Base-by-base conservation (phyloP, 1,140 invertebrate species). In the Rhopalosiphum maidis region DNA sequence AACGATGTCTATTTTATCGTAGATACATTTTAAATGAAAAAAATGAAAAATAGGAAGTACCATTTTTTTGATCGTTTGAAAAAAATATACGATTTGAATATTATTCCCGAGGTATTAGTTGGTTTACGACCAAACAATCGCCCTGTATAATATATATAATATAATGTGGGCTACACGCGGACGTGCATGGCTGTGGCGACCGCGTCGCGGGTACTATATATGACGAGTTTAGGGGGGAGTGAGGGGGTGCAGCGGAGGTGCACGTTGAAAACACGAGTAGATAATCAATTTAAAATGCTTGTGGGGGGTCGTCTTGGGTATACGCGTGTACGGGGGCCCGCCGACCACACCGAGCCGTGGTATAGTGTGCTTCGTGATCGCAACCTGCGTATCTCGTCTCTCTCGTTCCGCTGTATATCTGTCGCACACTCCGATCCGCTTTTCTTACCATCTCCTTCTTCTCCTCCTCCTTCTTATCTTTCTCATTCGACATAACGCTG, bases 271-370 rank as follows among this genome's bases (percentile, higher is more conserved):
- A 92, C 91, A 48, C 35, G 51, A 83, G 91, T 83, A 92, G 91
- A 92, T 92, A 92, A 92, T 92, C 91, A 92, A 92, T 92, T 92
- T 92, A 92, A 85, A 92, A 92, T 83, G 91, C 77, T 92, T 83
- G 91, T 83, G 91, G 91, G 91, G 91, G 91, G 91, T 92, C 91
- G 91, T 92, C 68, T 77, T 41, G 46, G 7, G 30, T 23, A 91
- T 82, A 37, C 51, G 87, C 88, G 51, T 41, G n/a, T 68, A 92
- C 90, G 68, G 90, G 90, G 90, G 90, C 90, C 77, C 91, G 60
- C 25, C 60, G 91, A 92, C 91, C 91, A 83, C 77, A 83, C 68
- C 91, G 91, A 54, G 18, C 46, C 21, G n/a, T 35, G 11, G 37
- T 41, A 41, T 41, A 41, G 41, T 86, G 51, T 25, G 90, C 43